Evolutionary conservation across 2,888 invertebrate genomes (phyloP), one percentile per base, ranked within the genome.

Genomic region (Hyposoter didymator): DNA sequence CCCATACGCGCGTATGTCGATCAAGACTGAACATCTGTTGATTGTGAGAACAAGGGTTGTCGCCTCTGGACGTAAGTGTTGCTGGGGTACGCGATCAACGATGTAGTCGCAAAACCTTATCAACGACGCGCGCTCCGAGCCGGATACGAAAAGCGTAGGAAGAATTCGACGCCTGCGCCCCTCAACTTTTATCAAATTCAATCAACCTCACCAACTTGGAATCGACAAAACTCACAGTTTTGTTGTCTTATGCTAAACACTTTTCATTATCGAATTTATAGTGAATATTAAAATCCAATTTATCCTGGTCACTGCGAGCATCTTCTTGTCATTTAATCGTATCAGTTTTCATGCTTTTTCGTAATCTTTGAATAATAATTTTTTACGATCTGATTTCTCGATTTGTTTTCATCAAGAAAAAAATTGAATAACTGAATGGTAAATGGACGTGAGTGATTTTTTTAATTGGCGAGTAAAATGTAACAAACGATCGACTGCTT

Each of bases 61-160:
- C 28, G 74, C 59, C 28, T 66, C n/a, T 66, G 12, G 64, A 59
- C 39, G 47, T 45, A 72, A 69, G 62, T 47, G 35, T 52, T 76
- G 82, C 59, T 70, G 76, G 74, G 69, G 82, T 82, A 59, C 22
- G 70, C 47, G 82, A 43, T 82, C 49, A 62, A 35, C 76, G 70
- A 70, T 62, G 45, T 66, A 66, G 73, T 52, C 59, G n/a, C 80
- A 59, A 66, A 43, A 47, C 59, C 6, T 75, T 80, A 73, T 80
- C 73, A 52, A 70, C 73, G 80, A 73, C 55, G 55, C 28, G 55
- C 55, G 55, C 28, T 59, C 55, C 55, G 14, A 28, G 0, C 22
- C 12, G 28, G 12, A 59, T 59, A 59, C 22, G 28, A 59, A 59
- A 78, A 14, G 39, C 55, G 73, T 59, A 55, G 55, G 43, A 73